These are phyloP conservation scores for Minunthozetes semirufus DNA, from an alignment of 2,888 invertebrate genomes.

Conservation along the genomic window DNA sequence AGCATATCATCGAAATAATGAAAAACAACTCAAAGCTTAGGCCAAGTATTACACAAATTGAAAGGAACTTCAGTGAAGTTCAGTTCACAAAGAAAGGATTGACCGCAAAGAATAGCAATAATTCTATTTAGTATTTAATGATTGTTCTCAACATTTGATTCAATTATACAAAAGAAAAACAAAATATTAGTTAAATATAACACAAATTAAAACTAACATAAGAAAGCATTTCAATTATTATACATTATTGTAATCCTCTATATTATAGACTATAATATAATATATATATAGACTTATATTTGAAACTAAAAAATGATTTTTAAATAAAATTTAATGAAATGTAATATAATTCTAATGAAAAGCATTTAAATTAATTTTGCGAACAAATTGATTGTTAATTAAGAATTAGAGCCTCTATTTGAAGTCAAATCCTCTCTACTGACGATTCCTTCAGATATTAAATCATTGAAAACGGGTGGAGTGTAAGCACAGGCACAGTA, in stretches of 20 bases:
- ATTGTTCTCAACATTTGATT: too few relatives aligned
- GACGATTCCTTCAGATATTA: slow-evolving; percentile 31
- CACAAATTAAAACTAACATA: too few relatives aligned
- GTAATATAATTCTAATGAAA: too few relatives aligned
- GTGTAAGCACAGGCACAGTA: slow-evolving; percentile 38
- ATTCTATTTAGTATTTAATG: background rate
- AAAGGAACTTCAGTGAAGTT: background rate
- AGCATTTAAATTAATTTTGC: too few relatives aligned
- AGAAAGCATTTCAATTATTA: too few relatives aligned
- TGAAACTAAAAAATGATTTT: too few relatives aligned
- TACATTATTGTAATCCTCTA: too few relatives aligned
- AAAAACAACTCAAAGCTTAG: background rate
- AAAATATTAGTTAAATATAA: too few relatives aligned
- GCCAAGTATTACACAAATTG: background rate
- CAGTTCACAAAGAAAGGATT: background rate
- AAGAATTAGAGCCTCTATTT: background rate
- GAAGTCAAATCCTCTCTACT: background rate
- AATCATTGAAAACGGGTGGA: slow-evolving; percentile 37
- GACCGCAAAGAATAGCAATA: background rate
- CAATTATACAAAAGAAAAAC: too few relatives aligned
- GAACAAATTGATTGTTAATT: background rate
- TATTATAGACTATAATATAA: too few relatives aligned
- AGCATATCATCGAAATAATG: background rate
- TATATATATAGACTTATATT: too few relatives aligned
- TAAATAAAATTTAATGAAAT: too few relatives aligned